Evolutionary conservation across 2,888 invertebrate genomes (phyloP).

Genomic region (Latrodectus elegans): DNA sequence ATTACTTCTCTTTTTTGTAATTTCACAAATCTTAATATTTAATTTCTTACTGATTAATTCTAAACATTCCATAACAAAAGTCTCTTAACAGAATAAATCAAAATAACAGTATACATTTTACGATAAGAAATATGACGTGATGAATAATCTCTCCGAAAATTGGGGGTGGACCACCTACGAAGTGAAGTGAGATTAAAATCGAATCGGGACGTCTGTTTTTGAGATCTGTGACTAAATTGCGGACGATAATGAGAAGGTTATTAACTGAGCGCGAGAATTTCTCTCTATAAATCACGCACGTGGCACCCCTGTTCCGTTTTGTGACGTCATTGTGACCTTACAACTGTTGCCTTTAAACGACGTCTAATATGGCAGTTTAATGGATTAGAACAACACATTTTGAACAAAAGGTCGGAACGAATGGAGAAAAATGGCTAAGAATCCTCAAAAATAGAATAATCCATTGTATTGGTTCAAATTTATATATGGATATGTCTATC

Average conservation of each 20-base stretch:
- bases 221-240: slow-evolving; percentile 62
- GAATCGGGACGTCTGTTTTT: slow-evolving; percentile 44
- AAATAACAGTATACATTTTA: no score
- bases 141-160: slow-evolving; percentile 12
- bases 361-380: slow-evolving; percentile 48
- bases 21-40: no score
- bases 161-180: slow-evolving; percentile 50
- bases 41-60: no score
- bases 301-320: slow-evolving; percentile 14
- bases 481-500: neutral
- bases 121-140: no score
- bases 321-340: slow-evolving; percentile 46
- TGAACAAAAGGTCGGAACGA: slow-evolving; percentile 52
- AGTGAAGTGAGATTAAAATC: slow-evolving; percentile 39
- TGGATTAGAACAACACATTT: slow-evolving; percentile 25
- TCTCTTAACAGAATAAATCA: no score
- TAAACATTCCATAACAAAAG: no score
- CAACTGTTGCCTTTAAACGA: slow-evolving; percentile 42
- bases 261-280: slow-evolving; percentile 53
- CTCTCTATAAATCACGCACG: slow-evolving; percentile 58
- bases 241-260: slow-evolving; percentile 57
- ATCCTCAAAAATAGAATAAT: slow-evolving; percentile 27
- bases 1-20: no score
- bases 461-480: slow-evolving; percentile 30
- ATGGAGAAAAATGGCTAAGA: slow-evolving; percentile 48